Conservation (phyloP, 2,888 invertebrate genomes). For the Athetis lepigone region DNA sequence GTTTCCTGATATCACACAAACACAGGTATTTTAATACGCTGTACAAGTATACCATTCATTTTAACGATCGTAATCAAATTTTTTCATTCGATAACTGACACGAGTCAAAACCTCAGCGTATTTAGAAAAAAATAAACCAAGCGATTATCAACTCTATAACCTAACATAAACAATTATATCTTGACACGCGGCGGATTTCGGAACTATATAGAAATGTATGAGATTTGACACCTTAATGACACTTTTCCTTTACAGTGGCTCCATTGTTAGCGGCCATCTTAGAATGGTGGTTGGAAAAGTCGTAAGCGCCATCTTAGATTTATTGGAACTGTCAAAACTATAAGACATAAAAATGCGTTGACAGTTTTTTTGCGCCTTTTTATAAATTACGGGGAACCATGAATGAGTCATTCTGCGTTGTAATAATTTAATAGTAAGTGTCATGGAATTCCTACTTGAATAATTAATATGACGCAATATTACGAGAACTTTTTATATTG, state of each 20-base stretch:
- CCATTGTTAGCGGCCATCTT: slow-evolving; percentile 6
- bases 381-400: slow-evolving; percentile 32
- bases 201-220: slow-evolving; percentile 19
- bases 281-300: not conserved
- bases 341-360: slow-evolving; percentile 21
- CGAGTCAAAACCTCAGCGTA: slow-evolving; percentile 50
- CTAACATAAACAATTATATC: not conserved
- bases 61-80: slow-evolving; percentile 48
- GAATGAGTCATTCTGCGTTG: slow-evolving; percentile 33
- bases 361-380: slow-evolving; percentile 35
- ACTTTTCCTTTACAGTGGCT: slow-evolving; percentile 3
- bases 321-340: not conserved
- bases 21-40: slow-evolving; percentile 48
- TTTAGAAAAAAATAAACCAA: slow-evolving; percentile 24
- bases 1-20: slow-evolving; percentile 38
- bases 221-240: slow-evolving; percentile 15
- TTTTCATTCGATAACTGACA: slow-evolving; percentile 44
- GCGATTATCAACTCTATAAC: slow-evolving; percentile 30
- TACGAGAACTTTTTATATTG: slow-evolving; percentile 7
- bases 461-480: slow-evolving; percentile 46
- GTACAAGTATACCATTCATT: slow-evolving; percentile 45
- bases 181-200: slow-evolving; percentile 3
- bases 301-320: slow-evolving; percentile 1
- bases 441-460: slow-evolving; percentile 32
- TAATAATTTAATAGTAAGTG: slow-evolving; percentile 9